These are phyloP conservation scores for Papilio dardanus DNA, from an alignment of 1,140 invertebrate species.

Conservation along the genomic window DNA sequence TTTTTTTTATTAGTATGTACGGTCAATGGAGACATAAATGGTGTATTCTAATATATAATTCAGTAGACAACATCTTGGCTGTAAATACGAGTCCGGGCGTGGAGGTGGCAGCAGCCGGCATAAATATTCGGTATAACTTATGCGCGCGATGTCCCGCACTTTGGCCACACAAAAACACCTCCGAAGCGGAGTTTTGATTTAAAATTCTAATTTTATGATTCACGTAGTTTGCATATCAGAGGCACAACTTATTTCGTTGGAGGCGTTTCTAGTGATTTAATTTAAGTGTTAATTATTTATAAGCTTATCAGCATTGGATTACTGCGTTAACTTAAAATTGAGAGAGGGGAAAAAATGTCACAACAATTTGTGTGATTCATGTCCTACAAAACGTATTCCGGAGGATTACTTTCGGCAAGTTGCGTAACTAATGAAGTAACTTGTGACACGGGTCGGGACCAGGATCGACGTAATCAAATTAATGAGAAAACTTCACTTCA, in stretches of 20 bases:
- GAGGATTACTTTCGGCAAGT: conserved; percentile 77
- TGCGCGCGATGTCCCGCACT: conserved; percentile 60
- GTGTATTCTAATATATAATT: conserved; percentile 64
- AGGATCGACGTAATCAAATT: conserved; percentile 82
- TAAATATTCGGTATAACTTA: conserved; percentile 76
- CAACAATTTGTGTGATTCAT: conserved; percentile 68
- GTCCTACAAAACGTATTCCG: conserved; percentile 75
- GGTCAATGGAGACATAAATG: conserved; percentile 34
- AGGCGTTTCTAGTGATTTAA: conserved; percentile 13
- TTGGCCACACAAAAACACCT: conserved; percentile 73
- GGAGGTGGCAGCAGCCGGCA: conserved; percentile 65
- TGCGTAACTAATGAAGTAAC: conserved; percentile 81
- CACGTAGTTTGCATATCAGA: conserved; percentile 75
- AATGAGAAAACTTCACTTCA: conserved; percentile 82
- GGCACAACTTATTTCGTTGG: conserved; percentile 50
- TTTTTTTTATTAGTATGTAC: too few relatives aligned
- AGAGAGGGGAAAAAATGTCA: conserved; percentile 50
- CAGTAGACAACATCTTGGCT: conserved; percentile 68
- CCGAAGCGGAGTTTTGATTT: conserved; percentile 75
- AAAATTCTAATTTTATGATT: conserved; percentile 80
- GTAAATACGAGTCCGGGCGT: conserved; percentile 65
- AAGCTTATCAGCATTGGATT: conserved; percentile 11
- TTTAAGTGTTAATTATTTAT: conserved; percentile 26
- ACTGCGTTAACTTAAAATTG: conserved; percentile 36
- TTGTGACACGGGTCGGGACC: conserved; percentile 79